These are phyloP conservation scores for Sarotherodon lohbergeri DNA, from an alignment of 2,113 vertebrate species.

Conservation along the genomic window DNA sequence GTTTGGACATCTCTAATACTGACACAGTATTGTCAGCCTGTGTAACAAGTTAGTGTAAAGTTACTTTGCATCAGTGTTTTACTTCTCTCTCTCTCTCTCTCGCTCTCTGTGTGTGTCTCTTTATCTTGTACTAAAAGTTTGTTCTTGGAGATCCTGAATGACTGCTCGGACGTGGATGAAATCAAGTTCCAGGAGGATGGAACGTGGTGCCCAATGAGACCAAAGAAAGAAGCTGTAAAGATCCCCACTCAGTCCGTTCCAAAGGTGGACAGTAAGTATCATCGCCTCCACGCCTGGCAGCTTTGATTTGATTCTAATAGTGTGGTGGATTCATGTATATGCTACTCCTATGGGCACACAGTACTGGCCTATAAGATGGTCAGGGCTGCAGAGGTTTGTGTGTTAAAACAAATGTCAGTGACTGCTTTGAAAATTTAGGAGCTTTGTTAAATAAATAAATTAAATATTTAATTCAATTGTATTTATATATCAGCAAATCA, in stretches of 20 bases:
- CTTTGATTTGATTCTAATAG: not conserved
- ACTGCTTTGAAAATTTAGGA: accelerated
- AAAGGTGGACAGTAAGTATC: constrained; percentile 85
- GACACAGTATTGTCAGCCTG: not conserved
- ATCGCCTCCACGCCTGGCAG: not conserved
- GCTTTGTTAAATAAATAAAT: not conserved
- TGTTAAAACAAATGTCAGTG: accelerated
- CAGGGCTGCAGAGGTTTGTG: not conserved
- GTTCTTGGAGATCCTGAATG: constrained; percentile 95
- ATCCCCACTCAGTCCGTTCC: constrained; percentile 78
- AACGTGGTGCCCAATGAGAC: constrained; percentile 97
- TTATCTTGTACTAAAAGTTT: constrained; percentile 63
- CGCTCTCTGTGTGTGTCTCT: not conserved
- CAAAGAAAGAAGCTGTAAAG: constrained; percentile 88
- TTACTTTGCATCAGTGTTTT: accelerated
- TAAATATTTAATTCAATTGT: accelerated
- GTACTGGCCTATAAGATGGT: not conserved
- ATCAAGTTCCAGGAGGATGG: constrained; percentile 98
- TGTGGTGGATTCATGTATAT: accelerated
- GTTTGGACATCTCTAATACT: not conserved
- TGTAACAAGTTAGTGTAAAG: accelerated
- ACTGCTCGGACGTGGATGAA: constrained; percentile 94
- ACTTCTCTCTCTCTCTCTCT: accelerated
- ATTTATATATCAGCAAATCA: not conserved
- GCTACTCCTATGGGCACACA: not conserved